Base-by-base conservation (phyloP, 2,113 vertebrate genomes). In the Cebus imitator region DNA sequence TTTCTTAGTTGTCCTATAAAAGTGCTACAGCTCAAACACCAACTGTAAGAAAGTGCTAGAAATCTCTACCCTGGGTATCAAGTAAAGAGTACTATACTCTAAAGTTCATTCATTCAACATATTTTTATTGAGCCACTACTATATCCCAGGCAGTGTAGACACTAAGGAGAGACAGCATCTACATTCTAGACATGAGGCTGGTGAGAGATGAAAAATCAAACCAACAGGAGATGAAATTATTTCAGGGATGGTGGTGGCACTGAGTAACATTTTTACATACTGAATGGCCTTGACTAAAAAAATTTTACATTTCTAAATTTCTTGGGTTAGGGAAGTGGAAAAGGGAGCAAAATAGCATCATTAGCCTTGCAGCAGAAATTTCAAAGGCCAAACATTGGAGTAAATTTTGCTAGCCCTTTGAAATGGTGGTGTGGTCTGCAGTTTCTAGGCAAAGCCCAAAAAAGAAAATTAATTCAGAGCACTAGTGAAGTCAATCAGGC, bases 371-470 rank as follows among this genome's bases (percentile, higher is more conserved):
- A 30, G 57, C 76, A 64, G 72, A 81, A 76, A 94, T 75, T 58
- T 90, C 76, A 40, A 82, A 93, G 75, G 66, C 52, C 75, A 57
- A 52, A 32, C 9, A 8, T 2, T 45, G 50, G 45, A 68, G 43
- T 18, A 45, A 79, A 3, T 79, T 48, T 25, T 58, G 55, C 21
- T 30, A 40, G 27, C 13, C 90, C 94, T 80, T 76, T 80, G 83
- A 89, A 82, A 79, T 82, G 27, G 18, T 32, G 20, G 45, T 66
- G 9, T 58, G 72, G 64, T 70, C 10, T 5, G 70, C 64, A 21
- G 7, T 93, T 95, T 94, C 17, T 55, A 87, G 58, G 94, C 83
- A 79, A 91, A 93, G 32, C 32, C 50, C 35, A 52, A 79, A 18
- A 75, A 72, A 25, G 40, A 76, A 95, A 96, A 76, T 81, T 37